Evolutionary conservation across 2,113 vertebrate genomes (phyloP), one percentile per base, ranked within the genome.

Genomic region (Melozone crissalis): DNA sequence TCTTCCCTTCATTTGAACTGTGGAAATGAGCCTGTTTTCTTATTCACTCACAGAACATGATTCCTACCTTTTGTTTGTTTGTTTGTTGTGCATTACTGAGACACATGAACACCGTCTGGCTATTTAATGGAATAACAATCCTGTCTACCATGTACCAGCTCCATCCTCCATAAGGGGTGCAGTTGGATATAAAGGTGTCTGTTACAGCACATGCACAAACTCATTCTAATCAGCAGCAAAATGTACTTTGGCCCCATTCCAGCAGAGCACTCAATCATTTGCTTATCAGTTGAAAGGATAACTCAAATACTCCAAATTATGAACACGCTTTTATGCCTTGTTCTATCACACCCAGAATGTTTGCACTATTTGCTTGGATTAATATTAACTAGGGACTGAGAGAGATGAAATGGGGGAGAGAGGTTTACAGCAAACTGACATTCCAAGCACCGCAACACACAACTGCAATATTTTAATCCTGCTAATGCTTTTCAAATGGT

Each of bases 221-320:
- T 63, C 59, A 44, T 44, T 88, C 35, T 41, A 67, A 65, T 41
- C 16, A 68, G 37, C 54, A 51, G n/a, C 23, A 73, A 87, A 92
- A 79, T 37, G 55, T 59, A 15, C 30, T 44, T 68, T 95, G 90
- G 90, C 68, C 21, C 31, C 57, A 13, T 74, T 83, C 82, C 95
- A 96, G 92, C 73, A 84, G 11, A 95, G 46, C 77, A 93, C 62
- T 96, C 90, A 81, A 97, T 95, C 94, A 95, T 71, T 52, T 27
- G 35, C 65, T 93, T 95, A 90, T 93, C 88, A 81, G 72, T n/a
- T 88, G 74, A 94, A 92, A 88, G 68, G 72, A 81, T 43, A 80
- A 84, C 37, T 75, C 52, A 79, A 82, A 89, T 78, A 94, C 35
- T 92, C 87, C 88, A 95, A 87, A 87, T 94, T 91, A 93, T 75